Conservation (phyloP, 2,888 invertebrate genomes). For the Apomyelois bistriatella region DNA sequence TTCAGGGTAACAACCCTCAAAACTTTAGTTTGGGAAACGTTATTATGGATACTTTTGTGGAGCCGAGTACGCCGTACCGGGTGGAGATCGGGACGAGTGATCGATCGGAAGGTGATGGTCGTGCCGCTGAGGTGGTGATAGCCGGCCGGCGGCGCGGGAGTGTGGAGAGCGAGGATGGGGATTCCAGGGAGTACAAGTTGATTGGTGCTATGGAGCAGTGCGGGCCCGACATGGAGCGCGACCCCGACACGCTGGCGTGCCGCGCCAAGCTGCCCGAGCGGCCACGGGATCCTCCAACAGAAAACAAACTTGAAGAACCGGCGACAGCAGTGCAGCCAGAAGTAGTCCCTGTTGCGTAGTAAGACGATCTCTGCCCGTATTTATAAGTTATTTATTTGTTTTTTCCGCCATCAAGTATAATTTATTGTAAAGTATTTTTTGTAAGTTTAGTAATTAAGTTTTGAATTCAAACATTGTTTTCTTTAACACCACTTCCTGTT, state of each 20-base stretch:
- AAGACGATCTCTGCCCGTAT: slow-evolving; percentile 38
- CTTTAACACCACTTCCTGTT: too few species aligned
- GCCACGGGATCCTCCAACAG: slow-evolving; percentile 15
- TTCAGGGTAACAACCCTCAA: too few species aligned
- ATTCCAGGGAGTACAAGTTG: slow-evolving; percentile 68
- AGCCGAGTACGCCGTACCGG: slow-evolving; percentile 84
- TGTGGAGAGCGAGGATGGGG: slow-evolving; percentile 37
- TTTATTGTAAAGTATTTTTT: slow-evolving; percentile 35
- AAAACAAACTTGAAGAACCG: slow-evolving; percentile 15
- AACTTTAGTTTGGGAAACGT: too few species aligned
- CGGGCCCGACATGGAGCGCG: slow-evolving; percentile 85
- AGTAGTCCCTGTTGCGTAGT: slow-evolving; percentile 44
- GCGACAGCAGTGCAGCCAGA: slow-evolving; percentile 29
- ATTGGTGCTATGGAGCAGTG: slow-evolving; percentile 86
- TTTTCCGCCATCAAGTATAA: slow-evolving; percentile 24
- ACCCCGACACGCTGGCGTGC: slow-evolving; percentile 83
- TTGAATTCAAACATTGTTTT: slow-evolving; percentile 13
- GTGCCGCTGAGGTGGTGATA: slow-evolving; percentile 61
- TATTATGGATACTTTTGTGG: slow-evolving; percentile 79
- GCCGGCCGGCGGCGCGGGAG: slow-evolving; percentile 49
- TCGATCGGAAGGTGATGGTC: slow-evolving; percentile 44
- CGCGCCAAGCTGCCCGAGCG: slow-evolving; percentile 26
- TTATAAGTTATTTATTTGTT: slow-evolving; percentile 44
- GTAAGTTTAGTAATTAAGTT: slow-evolving; percentile 23
- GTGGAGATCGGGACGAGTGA: slow-evolving; percentile 84